Percentiles rank a stretch among this genome's conserved stretches.
Evolutionary conservation across 64 coral and sea anemone species (phyloP).

Genomic region (Montipora efflorescens): DNA sequence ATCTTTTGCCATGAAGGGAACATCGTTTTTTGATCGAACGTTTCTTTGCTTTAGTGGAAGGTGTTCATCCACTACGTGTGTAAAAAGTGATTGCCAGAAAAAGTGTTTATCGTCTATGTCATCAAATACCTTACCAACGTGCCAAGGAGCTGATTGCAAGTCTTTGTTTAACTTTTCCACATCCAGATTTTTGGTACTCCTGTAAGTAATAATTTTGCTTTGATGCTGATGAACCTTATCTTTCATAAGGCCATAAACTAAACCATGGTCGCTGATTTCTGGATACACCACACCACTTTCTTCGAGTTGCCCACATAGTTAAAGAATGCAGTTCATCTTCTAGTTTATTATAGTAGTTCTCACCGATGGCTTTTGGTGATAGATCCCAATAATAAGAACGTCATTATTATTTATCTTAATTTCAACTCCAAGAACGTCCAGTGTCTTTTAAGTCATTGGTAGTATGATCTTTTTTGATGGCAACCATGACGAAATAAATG

Average conservation of each 20-base stretch:
- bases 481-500: too few species aligned
- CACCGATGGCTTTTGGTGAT: too few species aligned
- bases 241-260: constrained; percentile 25
- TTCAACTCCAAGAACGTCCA: too few species aligned
- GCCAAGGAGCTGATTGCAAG: not conserved
- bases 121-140: not conserved
- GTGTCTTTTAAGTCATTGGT: too few species aligned
- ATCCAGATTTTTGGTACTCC: not conserved
- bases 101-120: not conserved
- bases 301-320: not conserved
- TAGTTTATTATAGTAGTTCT: too few species aligned
- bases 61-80: not conserved
- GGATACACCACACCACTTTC: not conserved
- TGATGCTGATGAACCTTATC: constrained; percentile 1
- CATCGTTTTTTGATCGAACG: not conserved
- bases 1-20: not conserved
- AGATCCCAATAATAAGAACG: too few species aligned
- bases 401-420: too few species aligned
- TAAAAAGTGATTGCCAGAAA: not conserved
- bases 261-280: constrained; percentile 2
- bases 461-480: too few species aligned
- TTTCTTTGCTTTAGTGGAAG: not conserved
- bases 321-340: not conserved
- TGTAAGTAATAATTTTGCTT: not conserved
- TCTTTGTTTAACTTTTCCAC: not conserved